These are phyloP conservation scores for Mimachlamys varia DNA, from an alignment of 2,888 invertebrate genomes.

Conservation along the genomic window DNA sequence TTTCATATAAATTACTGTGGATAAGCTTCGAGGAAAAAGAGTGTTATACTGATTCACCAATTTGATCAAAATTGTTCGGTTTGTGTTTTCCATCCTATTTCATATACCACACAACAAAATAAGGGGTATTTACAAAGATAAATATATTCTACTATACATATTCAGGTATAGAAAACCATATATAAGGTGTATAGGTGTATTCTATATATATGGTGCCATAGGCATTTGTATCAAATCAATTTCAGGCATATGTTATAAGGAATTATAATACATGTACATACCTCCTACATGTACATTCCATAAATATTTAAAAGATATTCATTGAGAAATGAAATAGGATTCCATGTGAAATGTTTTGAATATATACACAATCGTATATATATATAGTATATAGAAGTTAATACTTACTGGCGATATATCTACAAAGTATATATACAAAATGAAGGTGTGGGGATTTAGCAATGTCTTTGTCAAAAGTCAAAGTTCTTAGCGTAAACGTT, in stretches of 20 bases:
- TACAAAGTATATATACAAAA: no score
- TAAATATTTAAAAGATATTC: not conserved
- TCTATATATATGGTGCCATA: not conserved
- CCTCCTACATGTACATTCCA: not conserved
- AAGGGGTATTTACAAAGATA: no score
- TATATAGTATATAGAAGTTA: not conserved
- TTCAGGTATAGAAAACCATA: no score
- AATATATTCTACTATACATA: no score
- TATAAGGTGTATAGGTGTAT: not conserved
- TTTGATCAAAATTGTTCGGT: no score
- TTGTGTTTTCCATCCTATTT: no score
- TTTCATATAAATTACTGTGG: no score
- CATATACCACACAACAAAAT: no score
- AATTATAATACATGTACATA: not conserved
- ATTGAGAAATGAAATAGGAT: not conserved
- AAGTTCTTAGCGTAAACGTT: not conserved
- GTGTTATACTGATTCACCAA: no score
- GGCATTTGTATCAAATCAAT: not conserved
- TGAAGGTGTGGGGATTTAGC: not conserved
- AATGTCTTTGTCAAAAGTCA: not conserved
- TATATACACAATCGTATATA: conserved; percentile 28
- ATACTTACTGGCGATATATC: not conserved
- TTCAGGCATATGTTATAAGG: not conserved
- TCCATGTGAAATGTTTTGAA: conserved; percentile 7
- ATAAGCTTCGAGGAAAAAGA: no score